Percentiles rank a stretch among this genome's conserved stretches.
phyloP scores from a whole-genome alignment of 2,888 invertebrate genomes.

The Iselma pallidipennis region DNA sequence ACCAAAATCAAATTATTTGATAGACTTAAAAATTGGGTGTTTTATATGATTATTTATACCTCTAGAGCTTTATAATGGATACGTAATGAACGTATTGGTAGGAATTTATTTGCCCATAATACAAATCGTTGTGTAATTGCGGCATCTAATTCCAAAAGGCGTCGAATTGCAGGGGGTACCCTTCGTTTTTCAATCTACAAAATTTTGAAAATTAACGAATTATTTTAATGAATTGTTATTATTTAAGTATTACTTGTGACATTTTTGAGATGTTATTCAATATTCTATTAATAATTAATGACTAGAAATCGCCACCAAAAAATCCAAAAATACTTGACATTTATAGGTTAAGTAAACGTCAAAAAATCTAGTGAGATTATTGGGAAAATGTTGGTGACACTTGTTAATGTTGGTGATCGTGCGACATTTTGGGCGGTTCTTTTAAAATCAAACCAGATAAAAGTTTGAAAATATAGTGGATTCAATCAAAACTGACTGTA shows the following conservation, averaged over 20 bases:
- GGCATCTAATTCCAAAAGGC: slow-evolving; percentile 59
- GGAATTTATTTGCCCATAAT: slow-evolving; percentile 55
- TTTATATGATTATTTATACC: slow-evolving; percentile 50
- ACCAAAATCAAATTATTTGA: slow-evolving; percentile 9
- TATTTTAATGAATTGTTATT: neutral
- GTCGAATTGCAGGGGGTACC: slow-evolving; percentile 59
- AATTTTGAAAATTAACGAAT: neutral
- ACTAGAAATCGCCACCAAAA: neutral
- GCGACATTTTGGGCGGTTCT: neutral
- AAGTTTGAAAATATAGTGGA: too few relatives aligned
- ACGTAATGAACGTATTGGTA: slow-evolving; percentile 59
- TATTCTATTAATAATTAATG: neutral
- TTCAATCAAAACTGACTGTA: neutral
- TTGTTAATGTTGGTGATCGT: too few relatives aligned
- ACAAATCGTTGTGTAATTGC: slow-evolving; percentile 61
- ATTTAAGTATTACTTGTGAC: neutral
- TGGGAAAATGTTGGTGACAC: neutral
- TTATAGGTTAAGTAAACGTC: neutral
- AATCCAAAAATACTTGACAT: neutral
- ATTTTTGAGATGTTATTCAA: neutral
- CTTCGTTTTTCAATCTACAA: slow-evolving; percentile 39
- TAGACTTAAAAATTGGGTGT: slow-evolving; percentile 6
- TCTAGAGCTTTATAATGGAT: slow-evolving; percentile 63
- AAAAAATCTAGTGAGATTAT: neutral
- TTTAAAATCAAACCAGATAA: neutral